Conservation (phyloP, 2,797 vertebrate genomes). For the Labeo calbasu region DNA sequence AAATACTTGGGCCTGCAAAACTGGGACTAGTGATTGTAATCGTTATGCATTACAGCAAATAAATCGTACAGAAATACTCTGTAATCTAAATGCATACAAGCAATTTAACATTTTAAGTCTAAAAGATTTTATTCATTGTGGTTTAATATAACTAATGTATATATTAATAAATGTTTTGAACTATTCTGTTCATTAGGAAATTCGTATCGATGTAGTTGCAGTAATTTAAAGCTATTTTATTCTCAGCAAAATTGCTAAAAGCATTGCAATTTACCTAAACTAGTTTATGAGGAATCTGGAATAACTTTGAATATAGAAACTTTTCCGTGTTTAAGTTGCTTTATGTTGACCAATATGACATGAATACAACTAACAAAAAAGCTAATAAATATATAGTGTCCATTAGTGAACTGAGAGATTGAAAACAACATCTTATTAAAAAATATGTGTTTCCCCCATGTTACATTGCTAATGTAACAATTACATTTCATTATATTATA, state of each 20-base stretch:
- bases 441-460: background rate
- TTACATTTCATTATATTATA: background rate
- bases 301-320: background rate
- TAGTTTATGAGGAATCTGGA: background rate
- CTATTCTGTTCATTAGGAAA: background rate
- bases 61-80: background rate
- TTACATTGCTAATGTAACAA: background rate
- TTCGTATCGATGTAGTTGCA: background rate
- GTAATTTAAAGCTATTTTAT: background rate
- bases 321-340: background rate
- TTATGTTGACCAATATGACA: background rate
- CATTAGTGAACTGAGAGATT: background rate
- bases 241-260: background rate
- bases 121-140: background rate
- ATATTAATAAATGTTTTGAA: background rate
- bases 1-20: background rate
- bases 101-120: background rate
- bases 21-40: background rate
- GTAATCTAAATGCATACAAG: background rate
- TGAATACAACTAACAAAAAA: background rate
- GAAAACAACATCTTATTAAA: background rate
- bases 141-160: background rate
- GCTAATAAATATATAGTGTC: background rate
- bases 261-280: background rate
- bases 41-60: background rate